These are phyloP conservation scores for Laodelphax striatellus DNA, from an alignment of 1,140 invertebrate species.

Conservation along the genomic window DNA sequence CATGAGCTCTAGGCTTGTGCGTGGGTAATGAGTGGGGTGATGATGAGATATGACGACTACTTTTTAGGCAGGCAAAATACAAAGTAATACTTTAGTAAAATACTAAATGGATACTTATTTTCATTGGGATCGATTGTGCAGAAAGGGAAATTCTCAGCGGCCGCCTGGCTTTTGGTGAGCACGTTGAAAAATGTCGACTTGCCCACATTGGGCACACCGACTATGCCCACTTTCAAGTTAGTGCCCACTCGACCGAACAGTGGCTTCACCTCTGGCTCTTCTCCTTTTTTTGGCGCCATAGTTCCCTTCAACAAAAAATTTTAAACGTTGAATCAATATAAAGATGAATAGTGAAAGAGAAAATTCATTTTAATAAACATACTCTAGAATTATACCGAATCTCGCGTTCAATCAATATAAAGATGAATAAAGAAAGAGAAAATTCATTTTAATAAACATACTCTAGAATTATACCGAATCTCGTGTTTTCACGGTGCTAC, in stretches of 20 bases:
- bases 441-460: too few species aligned
- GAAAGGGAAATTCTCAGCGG: constrained; percentile 98
- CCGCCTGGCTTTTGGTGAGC: constrained; percentile 87
- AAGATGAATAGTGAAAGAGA: constrained; percentile 1
- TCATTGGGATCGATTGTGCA: constrained; percentile 99
- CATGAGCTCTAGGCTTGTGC: too few species aligned
- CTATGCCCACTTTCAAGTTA: constrained; percentile 93
- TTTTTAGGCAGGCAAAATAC: too few species aligned
- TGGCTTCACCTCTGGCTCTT: constrained; percentile 73
- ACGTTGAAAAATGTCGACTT: constrained; percentile 99
- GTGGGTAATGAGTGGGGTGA: too few species aligned
- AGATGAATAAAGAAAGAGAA: too few species aligned
- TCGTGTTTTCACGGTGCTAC: too few species aligned
- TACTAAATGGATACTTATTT: constrained; percentile 76
- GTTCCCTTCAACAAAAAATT: constrained; percentile 27
- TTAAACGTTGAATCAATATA: too few species aligned
- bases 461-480: too few species aligned
- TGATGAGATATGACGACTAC: too few species aligned
- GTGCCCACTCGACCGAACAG: constrained; percentile 96
- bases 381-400: too few species aligned
- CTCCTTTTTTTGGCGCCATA: constrained; percentile 94
- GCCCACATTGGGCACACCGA: constrained; percentile 92
- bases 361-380: too few species aligned
- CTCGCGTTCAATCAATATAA: too few species aligned
- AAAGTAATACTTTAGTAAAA: background rate